A percentile compares a stretch with the other conserved stretches of the same genome.
phyloP scores from a whole-genome alignment of 2,888 invertebrate species.

The Drosophila nr. medialis region DNA sequence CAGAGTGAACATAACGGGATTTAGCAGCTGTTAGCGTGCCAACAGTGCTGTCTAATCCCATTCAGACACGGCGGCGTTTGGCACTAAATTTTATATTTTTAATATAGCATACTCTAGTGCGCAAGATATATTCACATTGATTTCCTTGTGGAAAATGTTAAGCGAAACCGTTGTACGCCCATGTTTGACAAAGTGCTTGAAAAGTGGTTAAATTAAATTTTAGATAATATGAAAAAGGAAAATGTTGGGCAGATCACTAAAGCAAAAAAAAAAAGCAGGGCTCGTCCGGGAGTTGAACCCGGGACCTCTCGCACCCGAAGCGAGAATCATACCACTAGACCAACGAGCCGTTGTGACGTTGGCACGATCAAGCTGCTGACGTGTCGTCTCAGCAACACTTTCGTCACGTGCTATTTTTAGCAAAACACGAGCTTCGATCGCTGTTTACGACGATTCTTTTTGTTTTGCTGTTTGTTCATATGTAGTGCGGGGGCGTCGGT shows the following conservation, averaged over 20 bases:
- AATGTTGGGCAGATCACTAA: not conserved
- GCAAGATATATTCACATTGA: not conserved
- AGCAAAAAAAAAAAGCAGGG: constrained; percentile 45
- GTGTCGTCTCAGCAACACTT: not conserved
- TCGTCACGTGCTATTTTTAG: constrained; percentile 27
- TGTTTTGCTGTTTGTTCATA: not conserved
- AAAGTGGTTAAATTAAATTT: no score
- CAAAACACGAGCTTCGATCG: constrained; percentile 27
- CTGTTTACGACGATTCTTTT: not conserved
- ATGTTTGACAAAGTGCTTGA: not conserved
- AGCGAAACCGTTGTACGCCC: not conserved
- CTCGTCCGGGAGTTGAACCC: constrained; percentile 84
- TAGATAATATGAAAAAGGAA: not conserved
- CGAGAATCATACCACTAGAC: constrained; percentile 84
- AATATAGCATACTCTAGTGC: constrained; percentile 47
- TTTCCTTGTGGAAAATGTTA: not conserved
- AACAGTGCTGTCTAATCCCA: constrained; percentile 35
- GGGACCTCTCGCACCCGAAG: constrained; percentile 84
- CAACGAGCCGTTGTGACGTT: constrained; percentile 76
- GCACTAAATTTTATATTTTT: not conserved
- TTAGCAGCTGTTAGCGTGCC: constrained; percentile 36
- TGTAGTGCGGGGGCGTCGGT: constrained; percentile 4
- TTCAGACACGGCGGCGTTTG: constrained; percentile 36
- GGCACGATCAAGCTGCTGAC: constrained; percentile 28
- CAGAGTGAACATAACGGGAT: constrained; percentile 47